Conservation (phyloP, 1,140 invertebrate genomes). For the Drosophila willistoni region DNA sequence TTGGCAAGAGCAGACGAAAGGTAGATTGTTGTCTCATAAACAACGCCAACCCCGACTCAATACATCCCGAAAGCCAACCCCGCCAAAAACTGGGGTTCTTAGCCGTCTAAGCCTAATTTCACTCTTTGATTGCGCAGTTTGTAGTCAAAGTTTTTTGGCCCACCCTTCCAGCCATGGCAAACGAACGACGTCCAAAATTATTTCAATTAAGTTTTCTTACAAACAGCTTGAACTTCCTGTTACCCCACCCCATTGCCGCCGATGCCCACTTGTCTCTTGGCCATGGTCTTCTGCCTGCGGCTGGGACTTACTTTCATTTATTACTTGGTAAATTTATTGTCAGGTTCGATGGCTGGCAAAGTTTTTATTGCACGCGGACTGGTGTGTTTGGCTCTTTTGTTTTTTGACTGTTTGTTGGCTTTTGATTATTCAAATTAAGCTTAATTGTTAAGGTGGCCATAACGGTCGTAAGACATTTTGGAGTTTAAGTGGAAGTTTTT, state of each 20-base stretch:
- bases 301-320: slow-evolving; percentile 62
- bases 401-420: slow-evolving; percentile 69
- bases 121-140: slow-evolving; percentile 69
- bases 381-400: slow-evolving; percentile 16
- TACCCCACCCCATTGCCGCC: slow-evolving; percentile 8
- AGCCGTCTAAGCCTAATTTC: slow-evolving; percentile 42
- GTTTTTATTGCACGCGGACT: slow-evolving; percentile 70
- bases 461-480: neutral
- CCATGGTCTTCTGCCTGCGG: slow-evolving; percentile 8
- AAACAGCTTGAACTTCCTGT: slow-evolving; percentile 32
- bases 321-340: slow-evolving; percentile 67
- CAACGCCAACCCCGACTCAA: neutral
- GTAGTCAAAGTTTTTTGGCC: slow-evolving; percentile 55
- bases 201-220: slow-evolving; percentile 77
- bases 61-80: too few relatives aligned
- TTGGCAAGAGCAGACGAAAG: slow-evolving; percentile 46
- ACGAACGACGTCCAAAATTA: slow-evolving; percentile 46
- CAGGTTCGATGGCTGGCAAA: slow-evolving; percentile 73
- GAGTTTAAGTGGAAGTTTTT: neutral
- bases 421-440: slow-evolving; percentile 79
- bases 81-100: slow-evolving; percentile 26
- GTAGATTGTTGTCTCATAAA: slow-evolving; percentile 21
- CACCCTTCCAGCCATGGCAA: slow-evolving; percentile 25
- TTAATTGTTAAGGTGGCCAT: slow-evolving; percentile 73
- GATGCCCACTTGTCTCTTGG: neutral